These are phyloP conservation scores for Mormyrus iriodes DNA, from an alignment of 2,113 vertebrate genomes.

Conservation along the genomic window DNA sequence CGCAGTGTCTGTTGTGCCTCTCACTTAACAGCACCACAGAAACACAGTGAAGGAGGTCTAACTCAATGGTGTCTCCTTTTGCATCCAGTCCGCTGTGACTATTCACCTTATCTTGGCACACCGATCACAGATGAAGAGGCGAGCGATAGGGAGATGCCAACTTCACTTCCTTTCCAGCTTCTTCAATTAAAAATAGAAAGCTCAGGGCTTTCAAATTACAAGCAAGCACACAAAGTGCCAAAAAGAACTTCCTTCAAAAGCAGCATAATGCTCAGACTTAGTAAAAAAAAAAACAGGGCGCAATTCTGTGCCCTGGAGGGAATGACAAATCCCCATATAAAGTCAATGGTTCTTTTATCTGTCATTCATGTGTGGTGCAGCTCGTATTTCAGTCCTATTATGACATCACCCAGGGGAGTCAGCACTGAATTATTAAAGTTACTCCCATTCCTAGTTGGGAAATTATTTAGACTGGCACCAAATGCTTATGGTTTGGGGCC, in stretches of 20 bases:
- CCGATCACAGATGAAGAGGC: not conserved
- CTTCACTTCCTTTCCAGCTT: not conserved
- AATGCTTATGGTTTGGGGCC: not conserved
- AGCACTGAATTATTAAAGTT: not conserved
- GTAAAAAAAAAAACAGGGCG: not conserved
- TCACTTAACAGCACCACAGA: not conserved
- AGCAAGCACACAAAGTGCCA: not conserved
- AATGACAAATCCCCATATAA: not conserved
- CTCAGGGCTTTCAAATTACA: not conserved
- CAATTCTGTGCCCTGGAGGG: not conserved
- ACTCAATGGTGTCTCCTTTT: not conserved
- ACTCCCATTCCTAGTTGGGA: conserved; percentile 1
- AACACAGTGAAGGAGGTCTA: not conserved
- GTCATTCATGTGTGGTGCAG: not conserved
- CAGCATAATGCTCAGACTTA: not conserved
- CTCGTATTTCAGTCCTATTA: not conserved
- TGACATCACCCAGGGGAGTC: not conserved
- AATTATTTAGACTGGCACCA: conserved; percentile 1
- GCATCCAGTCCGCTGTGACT: not conserved
- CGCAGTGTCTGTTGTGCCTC: not conserved
- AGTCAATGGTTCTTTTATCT: not conserved
- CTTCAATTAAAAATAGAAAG: not conserved
- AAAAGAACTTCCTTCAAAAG: not conserved
- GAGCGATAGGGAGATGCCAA: not conserved
- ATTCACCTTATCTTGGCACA: not conserved